Base-by-base conservation (phyloP, 2,888 invertebrate species). In the Euspilapteryx auroguttella region DNA sequence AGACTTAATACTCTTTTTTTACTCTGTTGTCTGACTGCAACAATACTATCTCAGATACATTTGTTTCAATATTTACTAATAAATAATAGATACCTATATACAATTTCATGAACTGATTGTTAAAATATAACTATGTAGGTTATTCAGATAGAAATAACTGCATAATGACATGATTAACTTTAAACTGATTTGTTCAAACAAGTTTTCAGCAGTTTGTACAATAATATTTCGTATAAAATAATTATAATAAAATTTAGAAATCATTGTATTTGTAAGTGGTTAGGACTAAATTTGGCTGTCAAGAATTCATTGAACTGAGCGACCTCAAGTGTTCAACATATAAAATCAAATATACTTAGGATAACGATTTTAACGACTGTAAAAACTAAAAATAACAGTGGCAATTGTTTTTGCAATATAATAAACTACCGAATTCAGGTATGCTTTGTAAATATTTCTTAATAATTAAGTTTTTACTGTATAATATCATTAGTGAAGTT, bases 381-480 rank as follows among this genome's bases (percentile, higher is more conserved):
- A n/a, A n/a, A n/a, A n/a, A n/a, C 35, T 36, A 36, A 39, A 41
- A 42, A 42, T 40, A 40, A 44, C 41, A 44, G 50, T 52, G 52
- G 45, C 47, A 47, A 52, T 49, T 41, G 38, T 40, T 37, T 49
- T 46, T 39, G 50, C 57, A 52, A 56, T 56, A 55, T 44, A 40
- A 38, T 26, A 28, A 20, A 27, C 11, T 24, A 28, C 21, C 14
- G 25, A 24, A 28, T 37, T 48, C 53, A 52, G 56, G 57, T 61
- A 49, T 45, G 61, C 59, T 62, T 55, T 73, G 73, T 73, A 73
- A 68, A 73, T 73, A 69, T 56, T 57, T 47, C 45, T 48, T 59
- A n/a, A 58, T 51, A 40, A 54, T 64, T 71, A 69, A 66, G 69
- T 65, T 63, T 63, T 49, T 66, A 63, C 42, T 65, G 59, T 66